Percentiles rank a stretch among this genome's conserved stretches.
These are phyloP conservation scores for Nestor notabilis DNA, from an alignment of 2,113 vertebrate species.

Conservation along the genomic window DNA sequence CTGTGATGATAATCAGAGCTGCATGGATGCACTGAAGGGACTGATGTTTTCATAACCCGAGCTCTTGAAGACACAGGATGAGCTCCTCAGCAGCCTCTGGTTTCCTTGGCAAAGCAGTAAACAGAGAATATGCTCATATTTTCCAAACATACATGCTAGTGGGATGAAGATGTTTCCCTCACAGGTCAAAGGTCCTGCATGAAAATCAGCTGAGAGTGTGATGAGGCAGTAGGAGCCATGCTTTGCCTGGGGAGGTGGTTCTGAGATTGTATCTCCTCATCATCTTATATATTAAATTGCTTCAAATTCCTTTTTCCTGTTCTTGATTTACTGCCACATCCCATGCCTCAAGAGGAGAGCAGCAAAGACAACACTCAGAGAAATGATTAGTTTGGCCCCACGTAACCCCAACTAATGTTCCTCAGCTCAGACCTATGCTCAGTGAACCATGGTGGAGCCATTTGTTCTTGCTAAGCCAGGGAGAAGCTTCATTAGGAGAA, in stretches of 20 bases:
- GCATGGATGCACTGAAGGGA: not conserved
- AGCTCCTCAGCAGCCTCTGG: not conserved
- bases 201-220: not conserved
- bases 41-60: not conserved
- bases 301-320: not conserved
- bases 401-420: not conserved
- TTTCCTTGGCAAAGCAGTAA: not conserved
- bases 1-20: not conserved
- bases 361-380: not conserved
- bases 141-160: not conserved
- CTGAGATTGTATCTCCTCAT: not conserved
- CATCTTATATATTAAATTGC: not conserved
- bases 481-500: not conserved
- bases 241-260: not conserved
- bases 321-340: not conserved
- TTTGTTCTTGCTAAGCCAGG: not conserved
- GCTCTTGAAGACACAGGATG: not conserved
- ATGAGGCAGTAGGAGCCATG: not conserved
- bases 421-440: not conserved
- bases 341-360: not conserved
- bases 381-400: not conserved
- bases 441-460: not conserved
- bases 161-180: not conserved
- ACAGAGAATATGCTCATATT: too few relatives aligned
- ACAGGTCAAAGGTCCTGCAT: not conserved